Percentiles rank a stretch among this genome's conserved stretches.
Conservation (phyloP, 2,888 invertebrate species). For the Pollenia labialis region DNA sequence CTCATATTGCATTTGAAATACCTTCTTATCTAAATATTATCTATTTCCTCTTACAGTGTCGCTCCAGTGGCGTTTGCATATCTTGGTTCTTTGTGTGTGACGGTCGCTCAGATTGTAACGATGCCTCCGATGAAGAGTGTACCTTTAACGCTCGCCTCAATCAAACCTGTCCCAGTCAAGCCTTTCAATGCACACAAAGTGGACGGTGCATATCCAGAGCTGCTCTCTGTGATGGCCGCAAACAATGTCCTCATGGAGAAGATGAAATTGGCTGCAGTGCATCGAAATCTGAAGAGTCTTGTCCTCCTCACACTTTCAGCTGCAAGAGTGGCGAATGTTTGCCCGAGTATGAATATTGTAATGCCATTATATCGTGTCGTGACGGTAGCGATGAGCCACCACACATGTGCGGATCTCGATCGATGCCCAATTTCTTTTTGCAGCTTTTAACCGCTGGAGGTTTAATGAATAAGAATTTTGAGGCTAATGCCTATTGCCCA, state of each 20-base stretch:
- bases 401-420: conserved; percentile 87
- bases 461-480: conserved; percentile 77
- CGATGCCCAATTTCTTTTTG: conserved; percentile 83
- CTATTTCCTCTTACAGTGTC: conserved; percentile 86
- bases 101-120: conserved; percentile 90
- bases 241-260: conserved; percentile 91
- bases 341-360: conserved; percentile 96
- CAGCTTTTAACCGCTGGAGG: conserved; percentile 81
- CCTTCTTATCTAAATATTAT: too few relatives aligned
- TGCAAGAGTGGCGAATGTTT: conserved; percentile 94
- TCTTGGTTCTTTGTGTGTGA: conserved; percentile 98
- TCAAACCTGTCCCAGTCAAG: conserved; percentile 88
- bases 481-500: conserved; percentile 86
- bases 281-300: conserved; percentile 85
- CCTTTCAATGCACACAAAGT: conserved; percentile 88
- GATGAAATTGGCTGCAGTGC: conserved; percentile 89
- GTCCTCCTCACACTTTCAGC: conserved; percentile 92
- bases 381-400: conserved; percentile 96
- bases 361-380: conserved; percentile 93
- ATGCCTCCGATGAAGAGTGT: conserved; percentile 95
- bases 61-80: conserved; percentile 93
- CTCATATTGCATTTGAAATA: too few relatives aligned
- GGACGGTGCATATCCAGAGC: conserved; percentile 91
- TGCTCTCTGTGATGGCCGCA: conserved; percentile 91
- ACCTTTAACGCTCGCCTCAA: conserved; percentile 84